A percentile compares a stretch with the other conserved stretches of the same genome.
Evolutionary conservation across 2,888 invertebrate genomes (phyloP).

Genomic region (Hybos culiciformis): DNA sequence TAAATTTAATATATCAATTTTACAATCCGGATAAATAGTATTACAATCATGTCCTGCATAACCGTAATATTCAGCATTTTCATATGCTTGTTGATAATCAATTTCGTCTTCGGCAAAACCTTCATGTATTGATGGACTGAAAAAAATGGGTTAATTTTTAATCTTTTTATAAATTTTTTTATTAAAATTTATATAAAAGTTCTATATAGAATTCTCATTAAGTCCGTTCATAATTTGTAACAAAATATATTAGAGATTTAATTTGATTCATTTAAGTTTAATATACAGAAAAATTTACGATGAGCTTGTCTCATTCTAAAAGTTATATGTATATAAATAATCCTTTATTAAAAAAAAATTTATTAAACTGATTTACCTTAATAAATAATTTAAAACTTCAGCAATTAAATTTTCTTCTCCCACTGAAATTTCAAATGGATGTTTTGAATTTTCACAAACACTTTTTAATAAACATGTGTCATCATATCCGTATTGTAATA

Average conservation of each 20-base stretch:
- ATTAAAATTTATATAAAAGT: too few relatives aligned
- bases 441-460: conserved; percentile 51
- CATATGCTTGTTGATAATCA: conserved; percentile 26
- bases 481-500: conserved; percentile 17
- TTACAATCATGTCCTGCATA: conserved; percentile 27
- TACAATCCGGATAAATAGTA: conserved; percentile 25
- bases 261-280: too few relatives aligned
- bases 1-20: conserved; percentile 20
- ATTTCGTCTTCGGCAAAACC: conserved; percentile 41
- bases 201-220: too few relatives aligned
- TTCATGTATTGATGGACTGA: conserved; percentile 40
- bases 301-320: too few relatives aligned
- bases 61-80: conserved; percentile 28
- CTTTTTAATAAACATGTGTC: conserved; percentile 45
- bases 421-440: conserved; percentile 42
- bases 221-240: too few relatives aligned
- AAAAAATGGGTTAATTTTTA: too few relatives aligned
- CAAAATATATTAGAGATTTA: too few relatives aligned
- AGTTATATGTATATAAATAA: background rate
- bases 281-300: too few relatives aligned
- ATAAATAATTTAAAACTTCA: conserved; percentile 50
- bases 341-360: background rate
- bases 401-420: conserved; percentile 43
- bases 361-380: conserved; percentile 47
- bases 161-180: too few relatives aligned